Evolutionary conservation across 2,113 vertebrate species (phyloP), one percentile per base, ranked within the genome.

Genomic region (Neoarius graeffei): DNA sequence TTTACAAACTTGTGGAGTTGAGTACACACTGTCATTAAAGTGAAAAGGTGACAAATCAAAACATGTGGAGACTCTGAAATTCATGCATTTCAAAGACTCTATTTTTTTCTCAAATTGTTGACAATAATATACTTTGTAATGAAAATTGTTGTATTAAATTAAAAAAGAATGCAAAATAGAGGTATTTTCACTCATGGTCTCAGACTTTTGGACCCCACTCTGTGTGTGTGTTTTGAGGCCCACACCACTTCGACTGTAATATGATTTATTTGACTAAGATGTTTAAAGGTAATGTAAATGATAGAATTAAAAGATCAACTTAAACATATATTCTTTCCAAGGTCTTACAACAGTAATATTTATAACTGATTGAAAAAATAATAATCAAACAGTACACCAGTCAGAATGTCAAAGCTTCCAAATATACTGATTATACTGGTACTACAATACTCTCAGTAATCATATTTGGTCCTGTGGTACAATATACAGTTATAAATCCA

Each of bases 381-480:
- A 5, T 27, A 50, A 1, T 35, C n/a, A 71, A 35, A 64, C 15
- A 87, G 17, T 35, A 59, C 60, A 85, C 27, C 23, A 52, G 11
- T 83, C 20, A 69, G 20, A 81, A 74, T 74, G 14, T 48, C 13
- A 71, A 83, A 9, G 42, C n/a, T 42, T 79, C 52, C 30, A 56
- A 86, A 81, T 86, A 86, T 54, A 35, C 4, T 71, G 76, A 79
- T 76, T 52, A 85, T 76, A 50, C 35, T 62, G 10, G 35, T 9
- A 50, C 10, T 76, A 66, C 64, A 64, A 76, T 35, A 20, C 76
- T 84, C 15, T 88, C 59, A 76, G 19, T 59, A 56, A 25, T n/a
- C 59, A 88, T 64, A 88, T 64, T 88, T 66, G 48, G n/a, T 77
- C 59, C 7, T 66, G 14, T 67, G 27, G n/a, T 84, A 66, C 81